Evolutionary conservation across 2,113 vertebrate species (phyloP).

Genomic region (Passer montanus): DNA sequence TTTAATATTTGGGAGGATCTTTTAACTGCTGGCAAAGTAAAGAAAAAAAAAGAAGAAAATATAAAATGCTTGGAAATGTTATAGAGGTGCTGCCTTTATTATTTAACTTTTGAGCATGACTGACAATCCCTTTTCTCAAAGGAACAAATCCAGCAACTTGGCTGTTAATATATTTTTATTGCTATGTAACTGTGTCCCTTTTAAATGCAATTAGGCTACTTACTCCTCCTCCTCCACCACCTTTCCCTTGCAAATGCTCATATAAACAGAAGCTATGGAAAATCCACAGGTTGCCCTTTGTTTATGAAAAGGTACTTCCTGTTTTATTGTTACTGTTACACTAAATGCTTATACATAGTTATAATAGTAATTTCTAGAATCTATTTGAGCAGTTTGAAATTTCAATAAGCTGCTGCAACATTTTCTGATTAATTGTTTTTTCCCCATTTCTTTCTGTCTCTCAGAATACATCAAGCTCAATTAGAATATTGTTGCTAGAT

Average conservation of each 20-base stretch:
- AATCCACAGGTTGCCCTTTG: background rate
- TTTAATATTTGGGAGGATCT: background rate
- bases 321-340: background rate
- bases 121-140: background rate
- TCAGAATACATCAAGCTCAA: background rate
- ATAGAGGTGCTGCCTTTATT: background rate
- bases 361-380: background rate
- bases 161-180: background rate
- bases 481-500: background rate
- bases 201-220: background rate
- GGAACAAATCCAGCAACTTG: background rate
- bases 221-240: background rate
- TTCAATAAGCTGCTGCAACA: background rate
- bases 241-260: background rate
- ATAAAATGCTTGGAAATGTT: background rate
- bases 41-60: background rate
- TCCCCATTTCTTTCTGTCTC: background rate
- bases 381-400: background rate
- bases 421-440: background rate
- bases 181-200: background rate
- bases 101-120: background rate
- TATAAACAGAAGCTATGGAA: background rate
- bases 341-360: background rate
- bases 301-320: background rate
- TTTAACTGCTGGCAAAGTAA: background rate